Conservation (phyloP, 2,797 vertebrate species). For the Brotula barbata region DNA sequence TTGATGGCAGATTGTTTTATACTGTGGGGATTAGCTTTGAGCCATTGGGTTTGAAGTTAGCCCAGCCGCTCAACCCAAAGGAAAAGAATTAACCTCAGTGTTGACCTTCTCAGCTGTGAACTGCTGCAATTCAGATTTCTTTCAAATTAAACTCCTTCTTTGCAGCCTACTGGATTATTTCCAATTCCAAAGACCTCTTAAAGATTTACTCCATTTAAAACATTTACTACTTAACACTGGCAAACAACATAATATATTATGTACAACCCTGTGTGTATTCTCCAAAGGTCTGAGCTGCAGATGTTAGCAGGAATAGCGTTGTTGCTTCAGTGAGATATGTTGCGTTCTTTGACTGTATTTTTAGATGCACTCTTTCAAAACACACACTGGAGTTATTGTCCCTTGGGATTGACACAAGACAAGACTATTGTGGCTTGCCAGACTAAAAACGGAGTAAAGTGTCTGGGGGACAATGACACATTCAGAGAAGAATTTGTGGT, state of each 20-base stretch:
- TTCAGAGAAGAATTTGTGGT: conserved; percentile 59
- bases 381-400: conserved; percentile 48
- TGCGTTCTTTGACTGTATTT: conserved; percentile 41
- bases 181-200: too few relatives aligned
- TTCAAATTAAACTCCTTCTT: conserved; percentile 27
- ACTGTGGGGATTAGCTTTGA: conserved; percentile 59
- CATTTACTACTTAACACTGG: background rate
- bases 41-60: conserved; percentile 54
- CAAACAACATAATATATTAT: background rate
- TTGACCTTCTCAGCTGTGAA: conserved; percentile 47
- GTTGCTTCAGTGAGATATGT: conserved; percentile 31
- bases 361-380: conserved; percentile 35
- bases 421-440: conserved; percentile 40
- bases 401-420: conserved; percentile 42
- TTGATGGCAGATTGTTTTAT: conserved; percentile 68
- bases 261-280: background rate
- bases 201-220: too few relatives aligned
- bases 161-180: conserved; percentile 21
- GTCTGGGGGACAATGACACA: conserved; percentile 56
- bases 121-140: conserved; percentile 29
- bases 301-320: conserved; percentile 12
- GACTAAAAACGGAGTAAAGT: conserved; percentile 59
- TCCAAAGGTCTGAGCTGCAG: conserved; percentile 9
- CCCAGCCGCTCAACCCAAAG: conserved; percentile 38
- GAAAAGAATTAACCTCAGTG: conserved; percentile 50